These are phyloP conservation scores for Papilio machaon DNA, from an alignment of 1,140 invertebrate genomes.

Conservation along the genomic window DNA sequence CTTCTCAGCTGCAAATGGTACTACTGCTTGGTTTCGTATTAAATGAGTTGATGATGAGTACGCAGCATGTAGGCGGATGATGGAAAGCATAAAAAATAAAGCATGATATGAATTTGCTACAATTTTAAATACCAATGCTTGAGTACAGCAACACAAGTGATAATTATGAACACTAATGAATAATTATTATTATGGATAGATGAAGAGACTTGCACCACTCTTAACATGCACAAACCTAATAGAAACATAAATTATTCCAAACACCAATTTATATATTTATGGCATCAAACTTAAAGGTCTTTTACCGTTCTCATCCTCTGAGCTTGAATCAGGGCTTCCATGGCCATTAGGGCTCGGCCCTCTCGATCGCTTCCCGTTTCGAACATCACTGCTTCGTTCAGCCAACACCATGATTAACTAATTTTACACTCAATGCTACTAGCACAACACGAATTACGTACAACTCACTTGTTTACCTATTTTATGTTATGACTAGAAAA, in stretches of 20 bases:
- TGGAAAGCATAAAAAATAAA: slow-evolving; percentile 79
- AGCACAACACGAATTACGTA: slow-evolving; percentile 48
- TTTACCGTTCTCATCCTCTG: slow-evolving; percentile 91
- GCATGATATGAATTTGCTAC: slow-evolving; percentile 65
- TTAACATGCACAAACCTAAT: slow-evolving; percentile 39
- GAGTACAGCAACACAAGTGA: slow-evolving; percentile 23
- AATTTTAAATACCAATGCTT: slow-evolving; percentile 41
- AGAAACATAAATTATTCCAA: slow-evolving; percentile 11
- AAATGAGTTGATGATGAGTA: slow-evolving; percentile 70
- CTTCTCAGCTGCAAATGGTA: slow-evolving; percentile 91
- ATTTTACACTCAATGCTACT: slow-evolving; percentile 48
- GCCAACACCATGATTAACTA: slow-evolving; percentile 90
- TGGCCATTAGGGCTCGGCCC: slow-evolving; percentile 94
- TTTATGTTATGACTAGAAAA: slow-evolving; percentile 46
- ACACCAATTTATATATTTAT: slow-evolving; percentile 2
- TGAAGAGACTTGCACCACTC: slow-evolving; percentile 23
- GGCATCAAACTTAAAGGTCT: background rate
- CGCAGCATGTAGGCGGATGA: slow-evolving; percentile 76
- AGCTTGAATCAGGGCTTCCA: slow-evolving; percentile 89
- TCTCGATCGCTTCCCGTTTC: slow-evolving; percentile 92
- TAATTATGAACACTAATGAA: background rate
- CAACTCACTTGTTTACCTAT: slow-evolving; percentile 60
- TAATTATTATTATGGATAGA: slow-evolving; percentile 10
- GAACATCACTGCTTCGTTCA: slow-evolving; percentile 90
- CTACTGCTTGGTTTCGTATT: slow-evolving; percentile 80